Evolutionary conservation across 2,797 vertebrate species (phyloP).

Genomic region (Antennarius maculatus): DNA sequence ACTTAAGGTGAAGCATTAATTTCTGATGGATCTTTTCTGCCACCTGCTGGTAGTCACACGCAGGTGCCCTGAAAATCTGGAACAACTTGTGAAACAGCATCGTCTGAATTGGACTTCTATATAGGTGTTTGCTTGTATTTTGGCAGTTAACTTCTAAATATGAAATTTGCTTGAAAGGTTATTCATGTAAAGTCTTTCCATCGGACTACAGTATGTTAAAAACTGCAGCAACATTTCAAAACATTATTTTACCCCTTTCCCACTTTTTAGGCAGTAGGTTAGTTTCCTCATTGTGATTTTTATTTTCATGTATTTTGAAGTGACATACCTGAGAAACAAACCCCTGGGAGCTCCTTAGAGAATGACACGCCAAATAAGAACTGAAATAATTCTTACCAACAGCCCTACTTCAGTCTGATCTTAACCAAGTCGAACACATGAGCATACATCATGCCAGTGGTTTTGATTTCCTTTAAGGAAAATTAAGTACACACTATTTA

Average conservation of each 20-base stretch:
- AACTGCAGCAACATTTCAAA: background rate
- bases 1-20: background rate
- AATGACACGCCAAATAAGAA: too few relatives aligned
- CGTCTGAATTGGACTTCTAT: background rate
- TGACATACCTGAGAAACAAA: too few relatives aligned
- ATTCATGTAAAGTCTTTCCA: background rate
- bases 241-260: background rate
- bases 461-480: background rate
- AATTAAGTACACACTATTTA: background rate
- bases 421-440: conserved; percentile 2
- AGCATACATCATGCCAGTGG: background rate
- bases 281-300: too few relatives aligned
- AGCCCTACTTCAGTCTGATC: background rate
- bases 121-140: background rate
- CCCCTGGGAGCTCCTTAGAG: too few relatives aligned
- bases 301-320: background rate
- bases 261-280: background rate
- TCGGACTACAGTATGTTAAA: background rate
- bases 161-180: background rate
- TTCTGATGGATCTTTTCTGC: conserved; percentile 79
- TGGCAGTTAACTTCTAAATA: background rate
- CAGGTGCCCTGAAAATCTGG: conserved; percentile 18
- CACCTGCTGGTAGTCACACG: conserved; percentile 73
- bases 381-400: too few relatives aligned
- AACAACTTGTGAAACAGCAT: background rate